These are phyloP conservation scores for Drosophila nr. perissopoda DNA, from an alignment of 2,888 invertebrate species.

Conservation along the genomic window DNA sequence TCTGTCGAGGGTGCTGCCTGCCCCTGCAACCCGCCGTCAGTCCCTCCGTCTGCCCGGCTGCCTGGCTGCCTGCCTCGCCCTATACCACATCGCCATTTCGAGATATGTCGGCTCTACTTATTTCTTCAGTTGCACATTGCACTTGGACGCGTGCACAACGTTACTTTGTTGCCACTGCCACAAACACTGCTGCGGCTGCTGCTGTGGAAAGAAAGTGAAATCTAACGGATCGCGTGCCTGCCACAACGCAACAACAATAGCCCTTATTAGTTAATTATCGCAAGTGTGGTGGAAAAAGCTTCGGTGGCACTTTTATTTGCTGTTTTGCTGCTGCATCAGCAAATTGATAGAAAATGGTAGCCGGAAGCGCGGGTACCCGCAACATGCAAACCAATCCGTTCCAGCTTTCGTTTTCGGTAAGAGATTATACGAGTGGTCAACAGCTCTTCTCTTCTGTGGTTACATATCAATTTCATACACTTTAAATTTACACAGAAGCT, in stretches of 20 bases:
- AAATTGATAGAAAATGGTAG: conserved; percentile 63
- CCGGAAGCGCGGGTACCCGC: conserved; percentile 65
- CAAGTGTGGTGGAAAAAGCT: conserved; percentile 24
- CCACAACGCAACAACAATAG: conserved; percentile 52
- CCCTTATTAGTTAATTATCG: conserved; percentile 52
- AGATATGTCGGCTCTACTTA: conserved; percentile 19
- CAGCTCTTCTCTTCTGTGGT: not conserved
- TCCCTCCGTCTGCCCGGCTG: conserved; percentile 32
- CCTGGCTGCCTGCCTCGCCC: conserved; percentile 27
- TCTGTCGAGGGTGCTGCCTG: conserved; percentile 50
- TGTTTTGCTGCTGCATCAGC: not conserved
- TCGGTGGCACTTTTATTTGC: conserved; percentile 17
- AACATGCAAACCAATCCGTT: conserved; percentile 65
- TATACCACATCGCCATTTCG: conserved; percentile 18
- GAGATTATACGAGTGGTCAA: conserved; percentile 24
- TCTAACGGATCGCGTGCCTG: conserved; percentile 65
- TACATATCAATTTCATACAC: not conserved
- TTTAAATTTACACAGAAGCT: not conserved
- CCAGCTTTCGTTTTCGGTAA: conserved; percentile 79
- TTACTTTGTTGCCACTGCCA: conserved; percentile 6
- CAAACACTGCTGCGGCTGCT: not conserved
- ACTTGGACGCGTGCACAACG: conserved; percentile 65
- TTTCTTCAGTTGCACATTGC: conserved; percentile 72
- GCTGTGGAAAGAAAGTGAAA: conserved; percentile 66
- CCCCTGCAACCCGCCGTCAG: conserved; percentile 4